Conservation (phyloP, 2,888 invertebrate genomes). For the Athalia cordata region DNA sequence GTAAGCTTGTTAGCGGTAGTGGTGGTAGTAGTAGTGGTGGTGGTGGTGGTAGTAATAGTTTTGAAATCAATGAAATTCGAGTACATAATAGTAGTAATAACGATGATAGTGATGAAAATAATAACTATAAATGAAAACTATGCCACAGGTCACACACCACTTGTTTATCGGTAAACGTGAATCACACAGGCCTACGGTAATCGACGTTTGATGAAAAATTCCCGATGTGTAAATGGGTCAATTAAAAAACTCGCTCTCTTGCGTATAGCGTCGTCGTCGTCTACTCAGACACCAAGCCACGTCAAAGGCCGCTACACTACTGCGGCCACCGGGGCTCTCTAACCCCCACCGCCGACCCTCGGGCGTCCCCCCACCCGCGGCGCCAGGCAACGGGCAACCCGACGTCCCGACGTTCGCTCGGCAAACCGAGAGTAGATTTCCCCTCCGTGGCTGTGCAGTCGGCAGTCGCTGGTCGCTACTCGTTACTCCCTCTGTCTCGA, state of each 20-base stretch:
- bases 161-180: not conserved
- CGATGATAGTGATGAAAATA: too few species aligned
- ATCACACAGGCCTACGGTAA: not conserved
- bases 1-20: too few species aligned
- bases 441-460: slow-evolving; percentile 34
- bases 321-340: slow-evolving; percentile 64
- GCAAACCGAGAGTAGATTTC: slow-evolving; percentile 46
- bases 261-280: slow-evolving; percentile 45
- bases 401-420: slow-evolving; percentile 20
- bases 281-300: slow-evolving; percentile 62
- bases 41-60: too few species aligned
- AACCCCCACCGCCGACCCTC: slow-evolving; percentile 51
- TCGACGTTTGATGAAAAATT: not conserved
- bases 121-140: too few species aligned
- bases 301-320: slow-evolving; percentile 73
- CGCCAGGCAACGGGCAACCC: slow-evolving; percentile 35
- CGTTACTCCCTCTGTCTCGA: slow-evolving; percentile 7
- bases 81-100: too few species aligned
- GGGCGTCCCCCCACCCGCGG: slow-evolving; percentile 14
- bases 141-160: too few species aligned
- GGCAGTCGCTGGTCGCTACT: not conserved
- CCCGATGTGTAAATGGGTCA: slow-evolving; percentile 36
- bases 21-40: too few species aligned
- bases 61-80: too few species aligned
- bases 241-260: slow-evolving; percentile 40